These are phyloP conservation scores for Butastur rufipennis DNA, from an alignment of 2,113 vertebrate species.

Conservation along the genomic window DNA sequence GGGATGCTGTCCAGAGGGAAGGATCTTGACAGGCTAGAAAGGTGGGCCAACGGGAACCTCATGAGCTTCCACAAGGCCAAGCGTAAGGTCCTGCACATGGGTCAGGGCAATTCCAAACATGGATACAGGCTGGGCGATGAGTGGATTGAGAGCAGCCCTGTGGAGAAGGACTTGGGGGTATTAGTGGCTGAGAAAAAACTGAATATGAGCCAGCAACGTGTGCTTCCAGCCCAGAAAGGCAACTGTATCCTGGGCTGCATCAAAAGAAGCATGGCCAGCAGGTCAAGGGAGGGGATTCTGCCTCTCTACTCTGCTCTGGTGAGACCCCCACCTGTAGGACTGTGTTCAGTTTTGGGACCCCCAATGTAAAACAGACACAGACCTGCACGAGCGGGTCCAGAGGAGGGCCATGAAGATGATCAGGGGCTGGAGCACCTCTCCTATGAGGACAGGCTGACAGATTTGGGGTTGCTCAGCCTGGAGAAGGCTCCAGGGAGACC, in stretches of 20 bases:
- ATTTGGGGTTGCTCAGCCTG: background rate
- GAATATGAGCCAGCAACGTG: background rate
- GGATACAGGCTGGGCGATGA: background rate
- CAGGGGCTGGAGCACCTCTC: background rate
- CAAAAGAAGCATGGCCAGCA: background rate
- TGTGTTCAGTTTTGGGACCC: background rate
- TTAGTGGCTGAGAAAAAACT: background rate
- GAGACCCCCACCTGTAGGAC: too few species aligned
- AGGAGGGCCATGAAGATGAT: background rate
- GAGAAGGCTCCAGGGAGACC: background rate
- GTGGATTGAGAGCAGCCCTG: background rate
- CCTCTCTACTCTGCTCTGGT: background rate
- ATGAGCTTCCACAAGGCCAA: background rate
- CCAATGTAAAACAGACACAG: too few species aligned
- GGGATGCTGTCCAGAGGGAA: background rate
- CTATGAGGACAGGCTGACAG: background rate
- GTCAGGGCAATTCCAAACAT: background rate
- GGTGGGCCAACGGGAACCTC: background rate
- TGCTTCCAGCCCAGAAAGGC: background rate
- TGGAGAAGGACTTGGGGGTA: background rate
- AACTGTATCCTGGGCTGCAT: background rate
- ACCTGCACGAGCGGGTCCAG: accelerated
- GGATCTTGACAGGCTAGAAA: background rate
- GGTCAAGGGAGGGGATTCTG: background rate
- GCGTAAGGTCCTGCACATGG: background rate